phyloP scores from a whole-genome alignment of 2,888 invertebrate genomes.

The Uloborus plumipes region DNA sequence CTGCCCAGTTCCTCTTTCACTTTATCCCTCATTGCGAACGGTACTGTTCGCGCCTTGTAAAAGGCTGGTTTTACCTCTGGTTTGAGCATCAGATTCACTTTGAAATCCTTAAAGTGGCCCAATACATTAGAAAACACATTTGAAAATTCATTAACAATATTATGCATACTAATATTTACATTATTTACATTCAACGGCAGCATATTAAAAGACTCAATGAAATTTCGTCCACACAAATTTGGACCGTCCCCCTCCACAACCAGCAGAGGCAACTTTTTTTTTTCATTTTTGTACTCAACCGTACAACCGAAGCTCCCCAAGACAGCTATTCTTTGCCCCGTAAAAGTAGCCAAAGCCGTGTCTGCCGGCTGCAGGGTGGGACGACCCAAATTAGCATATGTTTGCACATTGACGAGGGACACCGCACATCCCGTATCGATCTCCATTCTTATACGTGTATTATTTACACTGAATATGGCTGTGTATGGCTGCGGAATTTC shows the following conservation, averaged over 20 bases:
- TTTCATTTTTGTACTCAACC: not conserved
- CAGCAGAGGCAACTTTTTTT: not conserved
- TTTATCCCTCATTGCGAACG: slow-evolving; percentile 1
- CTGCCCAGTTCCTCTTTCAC: not conserved
- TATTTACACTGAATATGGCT: not conserved
- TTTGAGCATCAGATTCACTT: slow-evolving; percentile 1
- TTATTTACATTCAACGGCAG: not conserved
- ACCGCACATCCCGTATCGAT: not conserved
- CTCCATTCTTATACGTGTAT: not conserved
- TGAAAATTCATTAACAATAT: not conserved
- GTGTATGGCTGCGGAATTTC: not conserved
- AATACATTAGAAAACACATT: not conserved
- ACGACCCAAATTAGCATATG: not conserved
- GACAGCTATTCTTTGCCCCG: not conserved
- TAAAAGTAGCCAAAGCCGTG: not conserved
- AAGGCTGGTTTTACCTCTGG: not conserved
- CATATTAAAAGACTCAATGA: not conserved
- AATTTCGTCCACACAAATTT: slow-evolving; percentile 12
- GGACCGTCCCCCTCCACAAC: slow-evolving; percentile 14
- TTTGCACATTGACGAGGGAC: not conserved
- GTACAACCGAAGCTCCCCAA: not conserved
- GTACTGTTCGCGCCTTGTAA: not conserved
- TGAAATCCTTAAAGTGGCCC: slow-evolving; percentile 5
- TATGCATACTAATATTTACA: not conserved
- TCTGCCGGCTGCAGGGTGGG: not conserved